phyloP scores from a whole-genome alignment of 2,888 invertebrate genomes.

The Eutolmus rufibarbis region DNA sequence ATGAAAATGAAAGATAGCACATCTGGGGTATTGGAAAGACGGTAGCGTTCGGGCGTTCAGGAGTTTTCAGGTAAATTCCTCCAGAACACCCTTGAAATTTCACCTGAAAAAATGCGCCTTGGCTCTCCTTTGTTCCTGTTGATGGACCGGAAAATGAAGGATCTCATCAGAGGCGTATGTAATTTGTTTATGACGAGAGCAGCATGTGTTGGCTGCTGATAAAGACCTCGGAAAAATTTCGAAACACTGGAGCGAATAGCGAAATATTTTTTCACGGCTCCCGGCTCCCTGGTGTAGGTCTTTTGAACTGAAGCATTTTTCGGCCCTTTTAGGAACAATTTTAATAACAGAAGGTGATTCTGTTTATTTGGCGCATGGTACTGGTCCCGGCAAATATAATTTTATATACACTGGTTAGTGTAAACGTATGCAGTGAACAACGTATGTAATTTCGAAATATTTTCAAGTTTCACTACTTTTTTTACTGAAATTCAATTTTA shows the following conservation, averaged over 20 bases:
- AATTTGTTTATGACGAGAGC: neutral
- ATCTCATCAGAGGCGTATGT: constrained; percentile 1
- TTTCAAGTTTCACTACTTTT: too few species aligned
- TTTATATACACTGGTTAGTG: neutral
- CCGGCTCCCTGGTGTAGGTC: neutral
- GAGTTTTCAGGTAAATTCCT: constrained; percentile 2
- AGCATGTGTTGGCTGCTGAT: neutral
- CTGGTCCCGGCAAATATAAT: neutral
- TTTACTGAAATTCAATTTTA: too few species aligned
- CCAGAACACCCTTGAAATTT: constrained; percentile 14
- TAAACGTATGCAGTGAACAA: neutral
- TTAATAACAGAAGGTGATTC: neutral
- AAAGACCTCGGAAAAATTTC: neutral
- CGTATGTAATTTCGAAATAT: too few species aligned
- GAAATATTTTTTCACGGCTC: neutral
- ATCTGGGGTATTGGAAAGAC: neutral
- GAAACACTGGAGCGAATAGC: neutral
- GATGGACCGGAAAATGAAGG: constrained; percentile 32
- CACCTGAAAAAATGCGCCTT: neutral
- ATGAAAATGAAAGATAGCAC: constrained; percentile 23
- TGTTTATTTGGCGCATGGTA: neutral
- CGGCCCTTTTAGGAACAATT: neutral
- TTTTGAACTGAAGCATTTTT: neutral
- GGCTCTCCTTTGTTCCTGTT: neutral
- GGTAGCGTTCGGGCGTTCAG: neutral